A percentile compares a stretch with the other conserved stretches of the same genome.
Conservation (phyloP, 2,797 vertebrate species). For the Leucoraja ocellata region DNA sequence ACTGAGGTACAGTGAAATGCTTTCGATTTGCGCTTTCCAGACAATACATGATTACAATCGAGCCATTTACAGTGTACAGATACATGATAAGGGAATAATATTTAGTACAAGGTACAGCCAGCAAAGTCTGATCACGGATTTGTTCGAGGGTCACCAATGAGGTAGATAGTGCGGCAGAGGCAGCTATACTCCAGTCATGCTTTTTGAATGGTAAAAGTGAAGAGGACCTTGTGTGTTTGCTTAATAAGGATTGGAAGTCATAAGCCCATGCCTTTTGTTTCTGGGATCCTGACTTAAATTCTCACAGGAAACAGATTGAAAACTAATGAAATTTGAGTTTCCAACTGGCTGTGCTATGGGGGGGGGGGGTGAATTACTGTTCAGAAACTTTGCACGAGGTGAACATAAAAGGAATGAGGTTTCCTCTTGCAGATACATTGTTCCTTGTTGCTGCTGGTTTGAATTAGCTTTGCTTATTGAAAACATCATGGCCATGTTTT, state of each 20-base stretch:
- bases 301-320: slow-evolving; percentile 37
- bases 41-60: too few relatives aligned
- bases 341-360: neutral
- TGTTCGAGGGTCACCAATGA: too few relatives aligned
- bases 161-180: too few relatives aligned
- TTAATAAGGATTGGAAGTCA: slow-evolving; percentile 14
- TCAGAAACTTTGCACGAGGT: neutral
- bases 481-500: slow-evolving; percentile 1
- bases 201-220: neutral
- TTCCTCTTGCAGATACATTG: neutral
- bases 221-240: neutral
- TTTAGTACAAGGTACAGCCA: too few relatives aligned
- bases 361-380: neutral
- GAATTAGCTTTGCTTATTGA: slow-evolving; percentile 34
- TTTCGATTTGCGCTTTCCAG: too few relatives aligned
- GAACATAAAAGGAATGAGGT: neutral
- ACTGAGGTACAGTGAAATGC: too few relatives aligned
- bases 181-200: too few relatives aligned
- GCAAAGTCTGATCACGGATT: too few relatives aligned
- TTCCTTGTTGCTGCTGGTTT: neutral
- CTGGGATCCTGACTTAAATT: neutral
- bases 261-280: neutral
- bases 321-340: slow-evolving; percentile 34
- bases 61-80: too few relatives aligned
- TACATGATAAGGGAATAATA: too few relatives aligned